phyloP scores from a whole-genome alignment of 2,113 vertebrate genomes.

The Odontophorus gujanensis region DNA sequence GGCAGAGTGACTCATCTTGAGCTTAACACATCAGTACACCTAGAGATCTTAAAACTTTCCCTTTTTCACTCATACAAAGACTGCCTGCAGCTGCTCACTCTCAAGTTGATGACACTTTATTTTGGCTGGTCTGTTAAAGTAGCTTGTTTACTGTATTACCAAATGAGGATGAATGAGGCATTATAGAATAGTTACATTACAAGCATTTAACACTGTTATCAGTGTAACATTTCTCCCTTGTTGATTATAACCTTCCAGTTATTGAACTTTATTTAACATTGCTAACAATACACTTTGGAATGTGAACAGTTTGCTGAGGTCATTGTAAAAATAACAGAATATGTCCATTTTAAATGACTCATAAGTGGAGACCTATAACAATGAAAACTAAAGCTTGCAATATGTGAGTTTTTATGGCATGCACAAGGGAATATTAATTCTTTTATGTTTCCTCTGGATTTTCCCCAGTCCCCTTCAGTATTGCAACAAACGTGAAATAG shows the following conservation, averaged over 20 bases:
- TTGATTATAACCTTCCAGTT: conserved; percentile 54
- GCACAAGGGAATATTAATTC: neutral
- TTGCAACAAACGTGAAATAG: neutral
- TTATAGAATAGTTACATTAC: conserved; percentile 30
- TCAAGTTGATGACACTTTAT: conserved; percentile 49
- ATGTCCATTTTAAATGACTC: conserved; percentile 36
- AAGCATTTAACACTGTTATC: conserved; percentile 43
- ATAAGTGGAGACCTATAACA: neutral
- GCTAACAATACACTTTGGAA: conserved; percentile 43
- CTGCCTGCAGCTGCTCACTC: conserved; percentile 29
- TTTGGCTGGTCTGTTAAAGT: conserved; percentile 22
- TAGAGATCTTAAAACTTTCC: neutral
- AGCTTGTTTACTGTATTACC: conserved; percentile 45
- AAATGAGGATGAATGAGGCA: conserved; percentile 45
- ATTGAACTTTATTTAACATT: conserved; percentile 29
- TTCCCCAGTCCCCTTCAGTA: neutral
- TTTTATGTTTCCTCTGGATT: neutral
- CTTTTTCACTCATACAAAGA: neutral
- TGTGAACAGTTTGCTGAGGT: conserved; percentile 61
- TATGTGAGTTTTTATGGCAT: neutral
- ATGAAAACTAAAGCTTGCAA: conserved; percentile 22
- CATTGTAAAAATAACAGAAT: conserved; percentile 48
- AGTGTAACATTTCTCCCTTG: conserved; percentile 53
- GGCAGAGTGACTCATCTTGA: neutral
- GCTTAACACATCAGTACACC: neutral